Conservation (phyloP, 2,113 vertebrate genomes). For the Pholis gunnellus region DNA sequence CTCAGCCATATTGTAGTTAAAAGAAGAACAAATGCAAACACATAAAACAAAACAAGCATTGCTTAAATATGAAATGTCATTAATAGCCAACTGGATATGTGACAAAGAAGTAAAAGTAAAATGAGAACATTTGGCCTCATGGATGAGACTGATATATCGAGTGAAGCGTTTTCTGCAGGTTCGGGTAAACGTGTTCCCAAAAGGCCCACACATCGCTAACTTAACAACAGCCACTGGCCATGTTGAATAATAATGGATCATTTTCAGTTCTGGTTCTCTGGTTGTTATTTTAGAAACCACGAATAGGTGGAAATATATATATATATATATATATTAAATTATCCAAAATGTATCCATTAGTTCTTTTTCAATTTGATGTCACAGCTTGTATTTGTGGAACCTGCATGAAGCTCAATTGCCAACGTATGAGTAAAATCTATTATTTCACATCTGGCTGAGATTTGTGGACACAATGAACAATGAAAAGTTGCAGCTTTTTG, state of each 20-base stretch:
- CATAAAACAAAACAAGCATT: background rate
- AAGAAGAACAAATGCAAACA: slow-evolving; percentile 14
- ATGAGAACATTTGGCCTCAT: background rate
- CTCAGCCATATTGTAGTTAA: slow-evolving; percentile 4
- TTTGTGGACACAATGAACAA: background rate
- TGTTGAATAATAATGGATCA: slow-evolving; percentile 12
- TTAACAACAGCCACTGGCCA: slow-evolving; percentile 13
- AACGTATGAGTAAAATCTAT: background rate
- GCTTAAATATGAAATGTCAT: background rate
- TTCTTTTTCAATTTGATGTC: background rate
- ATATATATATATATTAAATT: background rate
- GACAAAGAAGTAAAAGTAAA: background rate
- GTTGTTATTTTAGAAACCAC: background rate
- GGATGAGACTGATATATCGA: slow-evolving; percentile 6
- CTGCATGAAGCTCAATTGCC: background rate
- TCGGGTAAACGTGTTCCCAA: slow-evolving; percentile 27
- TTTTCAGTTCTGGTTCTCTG: slow-evolving; percentile 7
- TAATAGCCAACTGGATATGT: background rate
- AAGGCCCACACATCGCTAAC: slow-evolving; percentile 23
- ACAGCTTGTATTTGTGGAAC: background rate
- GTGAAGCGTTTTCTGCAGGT: slow-evolving; percentile 5
- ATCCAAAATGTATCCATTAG: background rate
- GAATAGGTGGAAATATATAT: background rate
- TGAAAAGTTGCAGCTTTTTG: background rate
- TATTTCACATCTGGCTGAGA: background rate